Percentiles rank a stretch among this genome's conserved stretches.
Evolutionary conservation across 2,113 vertebrate genomes (phyloP).

Genomic region (Neodontobutis hainanensis): DNA sequence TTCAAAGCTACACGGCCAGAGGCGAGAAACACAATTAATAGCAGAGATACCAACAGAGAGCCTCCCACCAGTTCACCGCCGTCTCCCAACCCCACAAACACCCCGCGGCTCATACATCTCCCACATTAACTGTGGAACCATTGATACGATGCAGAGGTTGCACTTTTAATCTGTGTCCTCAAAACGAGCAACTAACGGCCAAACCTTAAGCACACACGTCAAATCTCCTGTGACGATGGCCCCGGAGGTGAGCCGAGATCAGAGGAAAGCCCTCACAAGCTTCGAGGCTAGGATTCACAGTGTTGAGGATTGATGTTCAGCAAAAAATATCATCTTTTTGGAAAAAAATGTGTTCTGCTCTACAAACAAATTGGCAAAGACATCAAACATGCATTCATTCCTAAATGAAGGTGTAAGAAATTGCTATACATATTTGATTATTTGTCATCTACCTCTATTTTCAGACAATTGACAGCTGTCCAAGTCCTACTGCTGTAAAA

Average conservation of each 20-base stretch:
- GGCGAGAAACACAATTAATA: conserved; percentile 53
- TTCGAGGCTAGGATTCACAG: background rate
- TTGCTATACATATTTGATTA: too few species aligned
- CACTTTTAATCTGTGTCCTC: conserved; percentile 53
- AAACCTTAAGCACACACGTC: conserved; percentile 31
- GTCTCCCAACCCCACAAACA: background rate
- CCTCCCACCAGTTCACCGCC: background rate
- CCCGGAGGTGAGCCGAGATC: conserved; percentile 51
- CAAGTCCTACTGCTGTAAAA: too few species aligned
- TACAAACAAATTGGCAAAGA: background rate
- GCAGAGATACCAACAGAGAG: conserved; percentile 3
- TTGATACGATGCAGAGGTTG: conserved; percentile 53
- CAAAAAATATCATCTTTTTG: background rate
- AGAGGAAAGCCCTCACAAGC: conserved; percentile 25
- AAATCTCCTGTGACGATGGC: conserved; percentile 30
- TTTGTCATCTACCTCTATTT: too few species aligned
- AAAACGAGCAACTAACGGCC: conserved; percentile 41
- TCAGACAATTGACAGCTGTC: too few species aligned
- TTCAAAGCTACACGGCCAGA: conserved; percentile 30
- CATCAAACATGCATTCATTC: background rate
- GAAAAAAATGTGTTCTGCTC: too few species aligned
- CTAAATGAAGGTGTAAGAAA: too few species aligned
- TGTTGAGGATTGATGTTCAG: background rate
- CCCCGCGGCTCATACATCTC: conserved; percentile 42
- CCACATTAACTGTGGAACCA: conserved; percentile 35